phyloP scores from a whole-genome alignment of 1,140 invertebrate species.

The Heliconius himera region DNA sequence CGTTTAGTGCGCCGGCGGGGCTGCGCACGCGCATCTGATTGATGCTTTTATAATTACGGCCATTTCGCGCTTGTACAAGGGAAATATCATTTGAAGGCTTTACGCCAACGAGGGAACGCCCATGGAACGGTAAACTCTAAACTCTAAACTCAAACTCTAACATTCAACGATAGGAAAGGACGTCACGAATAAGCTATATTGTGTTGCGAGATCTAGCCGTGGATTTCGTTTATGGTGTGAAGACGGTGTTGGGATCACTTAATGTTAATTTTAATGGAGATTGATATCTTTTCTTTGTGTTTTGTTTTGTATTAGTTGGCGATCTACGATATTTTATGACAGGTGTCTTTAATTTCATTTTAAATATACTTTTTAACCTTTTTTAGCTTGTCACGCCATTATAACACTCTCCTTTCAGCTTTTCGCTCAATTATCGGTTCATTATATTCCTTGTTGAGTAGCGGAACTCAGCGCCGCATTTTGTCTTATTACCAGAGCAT shows the following conservation, averaged over 20 bases:
- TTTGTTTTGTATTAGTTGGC: background rate
- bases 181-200: slow-evolving; percentile 36
- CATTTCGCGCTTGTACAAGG: slow-evolving; percentile 56
- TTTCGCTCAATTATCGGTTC: no score
- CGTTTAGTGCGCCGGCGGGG: slow-evolving; percentile 52
- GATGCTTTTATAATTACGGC: slow-evolving; percentile 76
- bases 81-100: slow-evolving; percentile 63
- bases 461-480: no score
- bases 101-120: slow-evolving; percentile 42
- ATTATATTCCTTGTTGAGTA: no score
- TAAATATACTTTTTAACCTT: no score
- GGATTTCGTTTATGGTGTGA: slow-evolving; percentile 10
- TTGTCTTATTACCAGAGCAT: no score
- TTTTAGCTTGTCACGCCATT: no score
- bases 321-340: no score
- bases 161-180: slow-evolving; percentile 29
- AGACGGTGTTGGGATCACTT: background rate
- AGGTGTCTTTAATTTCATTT: no score
- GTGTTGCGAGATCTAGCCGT: slow-evolving; percentile 21
- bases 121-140: slow-evolving; percentile 37
- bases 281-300: background rate
- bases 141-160: slow-evolving; percentile 9
- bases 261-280: background rate
- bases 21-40: slow-evolving; percentile 60
- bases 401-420: no score